Evolutionary conservation across 1,140 invertebrate genomes (phyloP), one percentile per base, ranked within the genome.

Genomic region (Macrobrachium nipponense): DNA sequence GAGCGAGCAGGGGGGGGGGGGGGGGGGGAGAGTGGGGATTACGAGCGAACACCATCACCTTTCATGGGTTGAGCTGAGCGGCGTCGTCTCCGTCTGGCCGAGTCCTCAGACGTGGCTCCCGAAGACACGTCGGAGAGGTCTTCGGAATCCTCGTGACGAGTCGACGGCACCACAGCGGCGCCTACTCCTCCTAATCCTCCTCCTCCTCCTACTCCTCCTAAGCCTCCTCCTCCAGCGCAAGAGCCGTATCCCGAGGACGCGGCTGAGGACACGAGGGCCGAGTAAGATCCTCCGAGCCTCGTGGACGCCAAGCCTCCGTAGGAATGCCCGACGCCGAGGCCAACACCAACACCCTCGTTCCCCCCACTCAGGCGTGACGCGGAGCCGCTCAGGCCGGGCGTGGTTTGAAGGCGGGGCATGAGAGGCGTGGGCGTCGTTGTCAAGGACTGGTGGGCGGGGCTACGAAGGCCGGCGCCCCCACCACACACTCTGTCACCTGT

Each of bases 51-150:
- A 36, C 76, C 51, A 59, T 85, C 82, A 85, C 82, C 82, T 85
- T 85, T 85, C 44, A 77, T 79, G 60, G 82, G 60, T 36, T 85
- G 82, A 58, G 82, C 62, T 58, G 82, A 85, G 43, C 82, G 75
- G 23, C 82, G 43, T 59, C 82, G 82, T 79, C 82, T 59, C 51
- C 82, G 75, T 85, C 82, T 85, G 61, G 73, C 59, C 43, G 82
- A 85, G 75, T 85, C 82, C 76, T 85, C 82, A 5, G 82, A 85
- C 44, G 82, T 72, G 64, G 82, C 82, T 44, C 82, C 82, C 17
- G 82, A 85, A 64, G 82, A 85, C 61, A 85, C 82, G 62, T 85
- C 82, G 17, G 82, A 85, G 62, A 85, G 82, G 64, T 85, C 82
- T 75, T 85, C 82, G 44, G 82, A 85, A 64, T 85, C 82, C 66